Base-by-base conservation (phyloP, 2,888 invertebrate species). In the Yponomeuta evonymella region DNA sequence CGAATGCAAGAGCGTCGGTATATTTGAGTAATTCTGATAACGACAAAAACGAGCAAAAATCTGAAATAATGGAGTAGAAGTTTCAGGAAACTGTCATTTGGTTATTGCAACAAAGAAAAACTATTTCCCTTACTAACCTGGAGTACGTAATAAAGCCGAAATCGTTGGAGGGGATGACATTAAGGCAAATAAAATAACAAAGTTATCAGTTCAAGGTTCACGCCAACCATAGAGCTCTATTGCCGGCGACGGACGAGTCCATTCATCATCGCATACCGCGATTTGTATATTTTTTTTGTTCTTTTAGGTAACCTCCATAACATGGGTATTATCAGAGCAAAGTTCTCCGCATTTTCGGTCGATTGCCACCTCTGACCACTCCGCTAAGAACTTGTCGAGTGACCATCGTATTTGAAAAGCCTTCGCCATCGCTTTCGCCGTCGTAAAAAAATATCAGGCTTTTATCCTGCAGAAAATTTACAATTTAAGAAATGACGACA, bases 161-260 rank as follows among this genome's bases (percentile, higher is more conserved):
- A 43, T 43, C 8, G 6, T 5, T 1, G 33, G 23, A 12, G n/a
- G 15, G 36, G 9, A 6, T 15, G 43, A 15, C 12, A 51, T 29
- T 11, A 67, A 68, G 15, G 68, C 29, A 48, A 23, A 48, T 23
- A 51, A 29, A 51, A 29, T n/a, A 12, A n/a, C 68, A 68, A 68
- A 51, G 30, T 51, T 68, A 51, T 43, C n/a, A 33, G 51, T 65
- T 30, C 67, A 43, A 67, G 67, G 67, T 43, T 15, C 43, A 43
- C 10, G 15, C 51, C 15, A 58, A 58, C 51, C 3, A 9, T 58
- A 1, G 51, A 3, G 51, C 15, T 2, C 51, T 58, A 58, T 58
- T 15, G 5, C 15, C 15, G 15, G 51, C 51, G 51, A 58, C 51
- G 3, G 51, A 58, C 51, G 3, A 12, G 51, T 58, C 23, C 51